Conservation (phyloP, 2,113 vertebrate genomes). For the human region DNA sequence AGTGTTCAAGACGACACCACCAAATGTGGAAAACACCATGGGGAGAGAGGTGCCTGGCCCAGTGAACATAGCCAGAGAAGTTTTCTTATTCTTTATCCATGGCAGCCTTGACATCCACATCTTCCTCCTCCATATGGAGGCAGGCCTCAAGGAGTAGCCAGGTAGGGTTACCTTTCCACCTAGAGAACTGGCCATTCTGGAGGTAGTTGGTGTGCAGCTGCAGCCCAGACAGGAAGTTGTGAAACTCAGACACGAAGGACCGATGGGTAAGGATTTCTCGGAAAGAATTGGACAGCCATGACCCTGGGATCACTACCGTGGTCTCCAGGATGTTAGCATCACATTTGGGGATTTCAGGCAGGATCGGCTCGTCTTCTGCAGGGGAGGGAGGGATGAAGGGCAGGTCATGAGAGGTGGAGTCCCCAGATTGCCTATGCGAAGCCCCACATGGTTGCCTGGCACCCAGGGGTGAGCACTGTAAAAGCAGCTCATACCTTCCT, state of each 20-base stretch:
- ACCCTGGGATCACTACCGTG: constrained; percentile 75
- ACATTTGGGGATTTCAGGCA: constrained; percentile 77
- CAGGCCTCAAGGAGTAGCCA: background rate
- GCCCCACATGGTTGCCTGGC: background rate
- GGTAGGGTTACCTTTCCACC: constrained; percentile 84
- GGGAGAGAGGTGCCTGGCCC: background rate
- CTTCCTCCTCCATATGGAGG: background rate
- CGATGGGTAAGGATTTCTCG: constrained; percentile 81
- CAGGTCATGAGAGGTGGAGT: background rate
- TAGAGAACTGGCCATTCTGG: constrained; percentile 80
- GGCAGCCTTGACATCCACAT: background rate
- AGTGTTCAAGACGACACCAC: background rate
- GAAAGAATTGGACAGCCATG: constrained; percentile 81
- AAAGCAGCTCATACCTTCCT: background rate
- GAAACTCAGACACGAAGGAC: constrained; percentile 84
- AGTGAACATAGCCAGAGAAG: background rate
- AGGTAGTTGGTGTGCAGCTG: constrained; percentile 84
- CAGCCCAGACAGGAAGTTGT: constrained; percentile 85
- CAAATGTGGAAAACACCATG: background rate
- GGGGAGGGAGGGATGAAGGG: background rate
- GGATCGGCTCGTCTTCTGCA: constrained; percentile 79
- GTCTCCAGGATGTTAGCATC: constrained; percentile 76
- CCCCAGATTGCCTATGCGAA: background rate
- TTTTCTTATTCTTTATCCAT: background rate
- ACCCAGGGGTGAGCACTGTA: background rate